A percentile compares a stretch with the other conserved stretches of the same genome.
Conservation (phyloP, 2,113 vertebrate genomes). For the Steatornis caripensis region DNA sequence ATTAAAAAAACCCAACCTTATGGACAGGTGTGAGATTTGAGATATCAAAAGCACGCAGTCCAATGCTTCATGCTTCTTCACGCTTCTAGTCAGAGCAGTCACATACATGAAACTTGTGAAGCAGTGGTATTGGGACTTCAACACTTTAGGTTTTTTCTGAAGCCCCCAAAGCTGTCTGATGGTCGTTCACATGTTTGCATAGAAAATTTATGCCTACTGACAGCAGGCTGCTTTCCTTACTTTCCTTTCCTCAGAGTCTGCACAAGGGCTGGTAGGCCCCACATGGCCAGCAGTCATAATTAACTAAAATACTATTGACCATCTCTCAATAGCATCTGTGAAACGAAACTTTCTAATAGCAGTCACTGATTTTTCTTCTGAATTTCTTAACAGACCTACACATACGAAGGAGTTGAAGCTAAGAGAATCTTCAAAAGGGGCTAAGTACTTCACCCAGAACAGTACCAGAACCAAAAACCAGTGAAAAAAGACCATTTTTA, state of each 20-base stretch:
- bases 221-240: not conserved
- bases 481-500: not conserved
- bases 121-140: not conserved
- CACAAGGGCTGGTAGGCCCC: not conserved
- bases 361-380: not conserved
- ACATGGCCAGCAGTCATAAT: not conserved
- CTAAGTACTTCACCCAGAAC: slow-evolving; percentile 37
- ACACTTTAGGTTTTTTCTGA: fast-evolving
- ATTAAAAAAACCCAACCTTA: not conserved
- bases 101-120: not conserved
- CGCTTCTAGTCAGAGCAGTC: not conserved
- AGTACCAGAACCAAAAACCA: not conserved
- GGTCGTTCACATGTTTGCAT: not conserved
- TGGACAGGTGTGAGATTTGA: not conserved
- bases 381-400: slow-evolving; percentile 78
- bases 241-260: not conserved
- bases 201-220: not conserved
- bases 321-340: not conserved
- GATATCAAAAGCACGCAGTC: not conserved
- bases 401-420: slow-evolving; percentile 89
- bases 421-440: slow-evolving; percentile 88
- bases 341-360: not conserved
- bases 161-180: not conserved
- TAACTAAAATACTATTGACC: not conserved
- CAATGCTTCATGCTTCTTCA: not conserved